Evolutionary conservation across 2,797 vertebrate species (phyloP), one percentile per base, ranked within the genome.

Genomic region (Odontamblyopus lacepedii): DNA sequence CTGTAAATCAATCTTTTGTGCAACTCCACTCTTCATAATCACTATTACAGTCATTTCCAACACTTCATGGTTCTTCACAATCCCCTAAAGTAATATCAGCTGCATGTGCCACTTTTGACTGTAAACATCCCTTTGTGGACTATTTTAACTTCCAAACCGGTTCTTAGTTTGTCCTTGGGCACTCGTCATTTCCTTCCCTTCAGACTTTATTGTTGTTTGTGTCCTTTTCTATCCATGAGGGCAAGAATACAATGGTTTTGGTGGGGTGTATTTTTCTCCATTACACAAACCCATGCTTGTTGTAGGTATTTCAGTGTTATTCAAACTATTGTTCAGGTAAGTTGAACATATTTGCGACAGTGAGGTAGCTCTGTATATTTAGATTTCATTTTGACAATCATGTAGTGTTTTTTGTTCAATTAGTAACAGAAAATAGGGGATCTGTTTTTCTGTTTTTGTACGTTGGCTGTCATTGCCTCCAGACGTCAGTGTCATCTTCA

Each of bases 131-230:
- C 19, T 30, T 67, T 48, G 9, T 71, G 26, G 59, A 67, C 75
- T 62, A 72, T 84, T 74, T 79, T 55, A 70, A 69, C 12, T 63
- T 38, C 71, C 51, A 30, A 12, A 26, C 15, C 23, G 55, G 15
- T 64, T 72, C 72, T 59, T 57, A 41, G 38, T 73, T 61, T 74
- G 65, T 69, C 61, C 62, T 61, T 59, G 50, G 61, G 29, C 32
- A 50, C 75, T 75, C 61, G 71, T 85, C 55, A 70, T 81, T 78
- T 71, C 56, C 48, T 70, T 60, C 61, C 50, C 63, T 19, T 30
- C 5, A 60, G 15, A 53, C 63, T 30, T 30, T n/a, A 57, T 29
- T 27, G 63, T 26, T 64, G 67, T 26, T 53, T 71, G 59, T 72
- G 64, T 73, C 64, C 50, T 61, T 19, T 72, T 71, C 57, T 82